Percentiles rank a stretch among this genome's conserved stretches.
Evolutionary conservation across 2,797 vertebrate species (phyloP).

Genomic region (Denticeps clupeoides): DNA sequence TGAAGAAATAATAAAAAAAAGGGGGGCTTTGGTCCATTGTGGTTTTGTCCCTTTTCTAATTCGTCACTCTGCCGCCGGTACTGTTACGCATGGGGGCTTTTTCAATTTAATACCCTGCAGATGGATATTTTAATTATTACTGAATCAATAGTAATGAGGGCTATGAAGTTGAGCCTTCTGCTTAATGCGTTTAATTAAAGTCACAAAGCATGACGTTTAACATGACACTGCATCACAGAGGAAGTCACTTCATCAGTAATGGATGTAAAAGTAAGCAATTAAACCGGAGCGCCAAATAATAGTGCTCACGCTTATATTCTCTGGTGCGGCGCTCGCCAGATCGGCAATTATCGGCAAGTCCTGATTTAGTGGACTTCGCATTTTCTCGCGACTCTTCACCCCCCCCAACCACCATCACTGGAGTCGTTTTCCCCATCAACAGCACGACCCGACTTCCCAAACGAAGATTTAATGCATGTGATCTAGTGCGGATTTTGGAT

Average conservation of each 20-base stretch:
- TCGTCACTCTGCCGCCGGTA: constrained; percentile 19
- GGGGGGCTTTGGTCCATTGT: constrained; percentile 6
- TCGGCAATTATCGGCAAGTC: constrained; percentile 1
- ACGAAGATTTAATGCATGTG: no score
- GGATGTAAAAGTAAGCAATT: constrained; percentile 20
- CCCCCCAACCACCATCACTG: no score
- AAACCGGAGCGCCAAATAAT: constrained; percentile 10
- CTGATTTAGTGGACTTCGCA: constrained; percentile 26
- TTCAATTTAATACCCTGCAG: constrained; percentile 48
- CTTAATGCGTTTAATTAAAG: constrained; percentile 44
- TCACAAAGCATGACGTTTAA: constrained; percentile 32
- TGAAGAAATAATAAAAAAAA: background rate
- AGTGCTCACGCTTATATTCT: constrained; percentile 3
- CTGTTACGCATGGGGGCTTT: constrained; percentile 41
- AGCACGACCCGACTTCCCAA: no score
- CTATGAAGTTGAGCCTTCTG: constrained; percentile 31
- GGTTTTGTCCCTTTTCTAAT: constrained; percentile 14
- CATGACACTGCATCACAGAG: constrained; percentile 29
- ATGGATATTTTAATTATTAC: constrained; percentile 60
- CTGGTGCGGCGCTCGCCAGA: constrained; percentile 12
- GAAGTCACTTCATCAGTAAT: constrained; percentile 14
- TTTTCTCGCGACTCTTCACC: no score
- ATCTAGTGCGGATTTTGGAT: no score
- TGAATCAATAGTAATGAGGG: constrained; percentile 45
- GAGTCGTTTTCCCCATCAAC: no score